A percentile compares a stretch with the other conserved stretches of the same genome.
Conservation (phyloP, 2,113 vertebrate species). For the Agapornis roseicollis region DNA sequence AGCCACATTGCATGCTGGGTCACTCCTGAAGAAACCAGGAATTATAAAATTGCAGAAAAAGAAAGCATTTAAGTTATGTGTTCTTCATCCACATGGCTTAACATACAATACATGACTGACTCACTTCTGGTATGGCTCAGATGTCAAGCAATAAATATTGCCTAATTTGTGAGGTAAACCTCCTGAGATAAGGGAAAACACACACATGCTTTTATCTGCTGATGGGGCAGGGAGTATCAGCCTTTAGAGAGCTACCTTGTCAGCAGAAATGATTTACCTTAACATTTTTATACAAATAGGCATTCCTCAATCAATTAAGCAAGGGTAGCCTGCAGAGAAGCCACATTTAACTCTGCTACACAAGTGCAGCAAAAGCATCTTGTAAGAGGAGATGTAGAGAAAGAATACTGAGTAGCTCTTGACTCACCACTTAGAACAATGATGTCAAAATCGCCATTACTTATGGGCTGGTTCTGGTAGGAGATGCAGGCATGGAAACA, state of each 20-base stretch:
- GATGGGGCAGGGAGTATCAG: neutral
- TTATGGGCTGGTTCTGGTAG: conserved; percentile 93
- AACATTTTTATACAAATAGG: neutral
- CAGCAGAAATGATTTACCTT: neutral
- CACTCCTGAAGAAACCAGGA: neutral
- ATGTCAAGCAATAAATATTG: neutral
- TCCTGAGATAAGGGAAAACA: neutral
- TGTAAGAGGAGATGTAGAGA: neutral
- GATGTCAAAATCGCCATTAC: conserved; percentile 97
- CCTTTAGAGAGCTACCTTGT: neutral
- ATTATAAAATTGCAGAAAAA: neutral
- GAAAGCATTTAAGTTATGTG: neutral
- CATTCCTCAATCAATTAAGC: neutral
- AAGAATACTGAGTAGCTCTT: neutral
- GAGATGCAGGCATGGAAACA: conserved; percentile 93
- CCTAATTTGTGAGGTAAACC: neutral
- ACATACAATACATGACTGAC: neutral
- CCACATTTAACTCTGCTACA: neutral
- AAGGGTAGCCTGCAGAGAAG: neutral
- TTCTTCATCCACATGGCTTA: neutral
- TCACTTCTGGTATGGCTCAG: neutral
- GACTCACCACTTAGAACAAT: conserved; percentile 95
- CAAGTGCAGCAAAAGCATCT: neutral
- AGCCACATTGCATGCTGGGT: neutral
- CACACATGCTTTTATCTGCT: neutral